Percentiles rank a stretch among this genome's conserved stretches.
phyloP scores from a whole-genome alignment of 2,113 vertebrate species.

The Haplochromis vanheusdeni region DNA sequence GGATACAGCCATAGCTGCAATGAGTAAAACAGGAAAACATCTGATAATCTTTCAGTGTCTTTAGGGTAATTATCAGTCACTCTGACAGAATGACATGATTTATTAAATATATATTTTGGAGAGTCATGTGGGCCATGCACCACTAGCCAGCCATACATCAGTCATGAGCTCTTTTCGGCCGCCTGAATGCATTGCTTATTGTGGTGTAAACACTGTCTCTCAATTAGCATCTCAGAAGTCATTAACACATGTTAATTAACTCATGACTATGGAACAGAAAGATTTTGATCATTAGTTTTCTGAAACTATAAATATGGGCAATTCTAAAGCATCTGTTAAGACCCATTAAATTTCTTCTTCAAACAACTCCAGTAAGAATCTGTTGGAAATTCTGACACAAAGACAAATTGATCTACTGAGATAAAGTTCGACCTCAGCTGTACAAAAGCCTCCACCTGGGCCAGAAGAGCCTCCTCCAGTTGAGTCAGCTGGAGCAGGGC shows the following conservation, averaged over 20 bases:
- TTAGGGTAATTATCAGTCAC: slow-evolving; percentile 71
- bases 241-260: slow-evolving; percentile 59
- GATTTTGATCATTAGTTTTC: slow-evolving; percentile 38
- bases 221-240: slow-evolving; percentile 36
- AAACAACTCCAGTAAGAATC: slow-evolving; percentile 15
- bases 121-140: background rate
- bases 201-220: slow-evolving; percentile 32
- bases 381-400: background rate
- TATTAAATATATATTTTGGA: slow-evolving; percentile 46
- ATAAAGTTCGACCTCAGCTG: slow-evolving; percentile 24
- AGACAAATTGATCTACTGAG: background rate
- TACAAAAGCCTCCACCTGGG: slow-evolving; percentile 23
- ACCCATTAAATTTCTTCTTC: background rate
- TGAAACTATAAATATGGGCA: background rate
- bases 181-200: slow-evolving; percentile 18
- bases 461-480: slow-evolving; percentile 41
- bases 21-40: slow-evolving; percentile 66
- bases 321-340: background rate
- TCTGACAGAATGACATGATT: slow-evolving; percentile 76
- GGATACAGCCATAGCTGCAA: slow-evolving; percentile 18
- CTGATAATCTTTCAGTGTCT: slow-evolving; percentile 77
- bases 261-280: slow-evolving; percentile 38
- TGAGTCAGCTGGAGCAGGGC: slow-evolving; percentile 64
- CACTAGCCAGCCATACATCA: background rate
- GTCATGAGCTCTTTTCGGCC: background rate